A percentile compares a stretch with the other conserved stretches of the same genome.
Conservation (phyloP, 2,113 vertebrate genomes). For the Struthio camelus region DNA sequence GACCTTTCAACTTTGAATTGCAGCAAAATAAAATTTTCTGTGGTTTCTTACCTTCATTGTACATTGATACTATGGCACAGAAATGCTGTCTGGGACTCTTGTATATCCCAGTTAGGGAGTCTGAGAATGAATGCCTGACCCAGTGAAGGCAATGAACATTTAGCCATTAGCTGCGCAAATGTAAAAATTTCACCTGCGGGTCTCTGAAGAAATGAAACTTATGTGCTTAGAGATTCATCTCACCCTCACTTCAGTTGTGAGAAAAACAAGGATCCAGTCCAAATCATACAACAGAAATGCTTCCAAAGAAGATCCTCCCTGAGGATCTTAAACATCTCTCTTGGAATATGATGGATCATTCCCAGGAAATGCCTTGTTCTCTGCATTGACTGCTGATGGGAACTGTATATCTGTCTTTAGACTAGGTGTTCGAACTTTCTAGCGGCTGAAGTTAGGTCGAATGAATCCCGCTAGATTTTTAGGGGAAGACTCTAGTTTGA, state of each 20-base stretch:
- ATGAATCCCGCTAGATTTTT: neutral
- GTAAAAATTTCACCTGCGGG: neutral
- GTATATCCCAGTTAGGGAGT: neutral
- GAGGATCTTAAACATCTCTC: neutral
- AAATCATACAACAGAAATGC: neutral
- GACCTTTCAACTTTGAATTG: neutral
- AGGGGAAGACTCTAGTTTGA: neutral
- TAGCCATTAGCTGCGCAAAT: neutral
- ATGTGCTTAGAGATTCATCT: neutral
- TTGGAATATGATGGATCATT: neutral
- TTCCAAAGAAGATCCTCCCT: neutral
- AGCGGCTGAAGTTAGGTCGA: neutral
- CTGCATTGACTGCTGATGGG: neutral
- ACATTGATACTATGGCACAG: neutral
- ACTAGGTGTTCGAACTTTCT: neutral
- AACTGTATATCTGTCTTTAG: neutral
- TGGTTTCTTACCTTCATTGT: neutral
- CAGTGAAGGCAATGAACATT: neutral
- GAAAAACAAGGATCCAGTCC: neutral
- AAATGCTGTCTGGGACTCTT: neutral
- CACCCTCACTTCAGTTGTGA: neutral
- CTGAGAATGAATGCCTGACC: neutral
- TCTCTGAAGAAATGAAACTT: neutral
- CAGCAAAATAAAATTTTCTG: neutral
- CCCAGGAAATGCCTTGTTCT: neutral